Base-by-base conservation (phyloP, 2,113 vertebrate genomes). In the Gulo gulo region DNA sequence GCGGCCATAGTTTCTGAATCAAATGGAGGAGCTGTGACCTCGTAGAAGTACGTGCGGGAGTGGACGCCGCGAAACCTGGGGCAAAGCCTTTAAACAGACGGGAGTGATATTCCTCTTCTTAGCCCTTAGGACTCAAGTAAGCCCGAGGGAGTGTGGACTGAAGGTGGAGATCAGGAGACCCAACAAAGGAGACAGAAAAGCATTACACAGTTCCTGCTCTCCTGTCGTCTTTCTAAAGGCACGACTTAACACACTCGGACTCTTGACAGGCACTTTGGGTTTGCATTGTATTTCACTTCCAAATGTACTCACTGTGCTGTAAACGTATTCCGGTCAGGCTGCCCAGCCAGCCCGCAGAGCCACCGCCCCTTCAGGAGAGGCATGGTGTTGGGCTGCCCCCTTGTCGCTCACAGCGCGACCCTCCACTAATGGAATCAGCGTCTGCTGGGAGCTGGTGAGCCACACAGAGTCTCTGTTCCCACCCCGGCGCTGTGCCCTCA, bases 51-150 rank as follows among this genome's bases (percentile, higher is more conserved):
- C 3, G 34, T 31, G 7, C 34, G 61, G n/a, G 47, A 59, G 14
- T 23, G 39, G 69, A 2, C 26, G 13, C 2, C 0, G n/a, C 21
- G 23, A 20, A n/a, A 6, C 26, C 18, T 3, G 14, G 65, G 50
- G 3, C 26, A 2, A n/a, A 14, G 2, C 69, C 9, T n/a, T 7
- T 10, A 34, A 23, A 39, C 7, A 1, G 7, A 34, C 4, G 0
- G 10, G 29, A 12, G 4, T 7, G 16, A 21, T 24, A 2, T 16
- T 6, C 26, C 13, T 24, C 71, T 13, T 24, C 83, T 78, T 9
- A n/a, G 89, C 6, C 31, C 14, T 82, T 4, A 1, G 14, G 31
- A 12, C 0, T 0, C 0, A 4, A 0, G 4, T 42, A 7, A 71
- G n/a, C 18, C 67, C 3, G 39, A 24, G 57, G 39, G 15, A 15